Evolutionary conservation across 2,113 vertebrate species (phyloP).

Genomic region (Pithys albifrons): DNA sequence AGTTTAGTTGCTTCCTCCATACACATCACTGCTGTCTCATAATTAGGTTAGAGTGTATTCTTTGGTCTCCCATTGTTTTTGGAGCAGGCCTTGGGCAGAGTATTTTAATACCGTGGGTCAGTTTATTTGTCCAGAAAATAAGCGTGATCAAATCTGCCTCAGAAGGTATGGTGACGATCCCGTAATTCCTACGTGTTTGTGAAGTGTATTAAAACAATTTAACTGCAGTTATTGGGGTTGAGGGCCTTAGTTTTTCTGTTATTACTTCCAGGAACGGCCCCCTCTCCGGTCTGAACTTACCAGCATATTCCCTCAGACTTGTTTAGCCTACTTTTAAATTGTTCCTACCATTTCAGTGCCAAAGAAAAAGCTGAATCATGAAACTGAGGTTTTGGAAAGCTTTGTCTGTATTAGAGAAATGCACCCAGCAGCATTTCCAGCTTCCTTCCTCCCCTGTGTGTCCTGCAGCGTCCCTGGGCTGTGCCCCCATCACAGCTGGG

Average conservation of each 20-base stretch:
- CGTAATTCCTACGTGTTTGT: neutral
- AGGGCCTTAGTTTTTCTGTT: neutral
- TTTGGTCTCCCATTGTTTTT: neutral
- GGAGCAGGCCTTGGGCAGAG: neutral
- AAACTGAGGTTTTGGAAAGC: constrained; percentile 56
- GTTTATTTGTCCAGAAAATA: constrained; percentile 1
- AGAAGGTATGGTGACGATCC: neutral
- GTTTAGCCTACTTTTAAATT: constrained; percentile 38
- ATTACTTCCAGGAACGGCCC: constrained; percentile 4
- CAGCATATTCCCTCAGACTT: constrained; percentile 4
- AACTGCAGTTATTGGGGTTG: neutral
- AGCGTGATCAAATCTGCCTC: neutral
- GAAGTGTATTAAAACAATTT: neutral
- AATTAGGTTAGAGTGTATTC: neutral
- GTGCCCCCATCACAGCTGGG: neutral
- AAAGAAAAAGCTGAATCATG: constrained; percentile 68
- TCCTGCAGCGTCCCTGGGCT: neutral
- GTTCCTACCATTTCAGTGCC: constrained; percentile 26
- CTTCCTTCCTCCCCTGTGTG: neutral
- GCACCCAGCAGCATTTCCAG: constrained; percentile 41
- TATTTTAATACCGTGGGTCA: neutral
- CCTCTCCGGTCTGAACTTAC: neutral
- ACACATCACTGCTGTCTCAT: neutral
- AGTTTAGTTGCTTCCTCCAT: neutral
- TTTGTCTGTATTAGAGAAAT: constrained; percentile 63